Base-by-base conservation (phyloP, 2,113 vertebrate species). In the Chaetorhynchus papuensis region DNA sequence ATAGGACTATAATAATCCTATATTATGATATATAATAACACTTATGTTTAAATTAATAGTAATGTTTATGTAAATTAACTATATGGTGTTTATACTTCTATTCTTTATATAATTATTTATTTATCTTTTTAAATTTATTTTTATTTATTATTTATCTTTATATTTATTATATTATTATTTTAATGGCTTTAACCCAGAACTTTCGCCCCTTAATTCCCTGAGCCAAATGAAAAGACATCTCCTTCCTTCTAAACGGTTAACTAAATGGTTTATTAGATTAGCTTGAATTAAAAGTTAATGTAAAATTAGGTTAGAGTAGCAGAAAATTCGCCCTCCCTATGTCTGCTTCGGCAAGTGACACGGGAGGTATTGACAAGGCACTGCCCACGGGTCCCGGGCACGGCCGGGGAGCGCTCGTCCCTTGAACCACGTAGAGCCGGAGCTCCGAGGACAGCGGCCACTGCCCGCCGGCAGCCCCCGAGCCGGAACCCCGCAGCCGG, bases 351-450 rank as follows among this genome's bases (percentile, higher is more conserved):
- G 37, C 61, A 17, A 53, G 18, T 4, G 17, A 13, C 20, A 24
- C 27, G 2, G 7, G 57, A 18, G 35, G 5, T 1, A 20, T 1
- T 2, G 54, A 13, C 69, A 13, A 15, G 17, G n/a, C 15, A 2
- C 33, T 20, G 91, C 57, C 41, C n/a, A 1, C 16, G 52, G 57
- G 23, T 5, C 4, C 8, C 8, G 49, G 26, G 68, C 63, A 11
- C 42, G 26, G 26, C 27, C 13, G 47, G 49, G n/a, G 21, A 44
- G 15, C 4, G n/a, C 13, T 9, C 14, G 4, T 41, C 15, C 10
- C 37, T 13, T 16, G 3, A n/a, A 11, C 10, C 23, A 1, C 10
- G 14, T 0, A 10, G 3, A 60, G 64, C 28, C 39, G 31, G 75
- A 79, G 75, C 56, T 47, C 49, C 18, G 41, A 23, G 41, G 69